phyloP scores from a whole-genome alignment of 2,888 invertebrate species.

The Spisula solida region DNA sequence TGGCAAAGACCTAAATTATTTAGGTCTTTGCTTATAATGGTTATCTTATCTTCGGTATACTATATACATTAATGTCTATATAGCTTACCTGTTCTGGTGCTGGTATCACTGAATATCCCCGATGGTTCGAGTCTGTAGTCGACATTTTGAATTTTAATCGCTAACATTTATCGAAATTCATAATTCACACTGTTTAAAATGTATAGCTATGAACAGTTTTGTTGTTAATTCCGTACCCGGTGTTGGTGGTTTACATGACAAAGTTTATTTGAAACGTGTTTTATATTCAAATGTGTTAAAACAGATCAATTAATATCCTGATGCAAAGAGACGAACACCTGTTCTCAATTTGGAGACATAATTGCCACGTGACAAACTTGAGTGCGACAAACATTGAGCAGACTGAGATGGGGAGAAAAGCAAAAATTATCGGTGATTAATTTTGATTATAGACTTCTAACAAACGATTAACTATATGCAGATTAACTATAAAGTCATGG shows the following conservation, averaged over 20 bases:
- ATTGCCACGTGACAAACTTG: background rate
- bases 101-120: background rate
- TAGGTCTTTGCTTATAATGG: too few species aligned
- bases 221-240: background rate
- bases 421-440: background rate
- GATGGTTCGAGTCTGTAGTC: background rate
- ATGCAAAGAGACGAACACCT: background rate
- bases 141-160: background rate
- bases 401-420: background rate
- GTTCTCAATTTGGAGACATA: slow-evolving; percentile 7
- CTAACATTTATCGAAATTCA: background rate
- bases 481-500: too few species aligned
- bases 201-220: background rate
- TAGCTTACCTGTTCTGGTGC: background rate
- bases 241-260: background rate
- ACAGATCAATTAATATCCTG: background rate
- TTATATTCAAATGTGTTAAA: background rate
- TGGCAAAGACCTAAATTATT: too few species aligned
- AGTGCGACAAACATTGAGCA: slow-evolving; percentile 7
- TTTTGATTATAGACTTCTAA: background rate
- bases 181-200: background rate
- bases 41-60: too few species aligned
- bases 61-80: too few species aligned
- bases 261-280: background rate
- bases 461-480: background rate